Evolutionary conservation across 2,888 invertebrate genomes (phyloP).

Genomic region (Coleophora flavipennella): DNA sequence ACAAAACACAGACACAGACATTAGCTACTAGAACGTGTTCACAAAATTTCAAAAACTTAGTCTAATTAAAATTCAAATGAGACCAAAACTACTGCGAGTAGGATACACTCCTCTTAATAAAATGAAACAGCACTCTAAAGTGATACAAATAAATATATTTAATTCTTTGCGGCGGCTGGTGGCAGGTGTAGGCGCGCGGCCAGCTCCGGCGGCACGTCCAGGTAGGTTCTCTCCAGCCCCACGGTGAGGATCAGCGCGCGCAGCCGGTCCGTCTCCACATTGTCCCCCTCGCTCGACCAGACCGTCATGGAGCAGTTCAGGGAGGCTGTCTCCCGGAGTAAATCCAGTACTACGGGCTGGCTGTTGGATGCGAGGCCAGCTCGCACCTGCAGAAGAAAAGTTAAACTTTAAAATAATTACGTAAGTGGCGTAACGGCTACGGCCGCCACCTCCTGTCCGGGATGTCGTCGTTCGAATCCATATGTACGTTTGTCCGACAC

Average conservation of each 20-base stretch:
- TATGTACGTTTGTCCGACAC: too few relatives aligned
- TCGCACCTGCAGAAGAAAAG: constrained; percentile 36
- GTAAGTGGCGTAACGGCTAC: too few relatives aligned
- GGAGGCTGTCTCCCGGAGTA: constrained; percentile 67
- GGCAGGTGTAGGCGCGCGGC: constrained; percentile 63
- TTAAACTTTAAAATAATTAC: too few relatives aligned
- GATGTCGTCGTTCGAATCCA: too few relatives aligned
- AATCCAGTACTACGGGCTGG: constrained; percentile 68
- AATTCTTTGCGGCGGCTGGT: constrained; percentile 36
- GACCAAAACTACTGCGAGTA: too few relatives aligned
- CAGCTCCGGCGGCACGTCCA: constrained; percentile 82
- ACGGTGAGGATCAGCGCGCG: constrained; percentile 76
- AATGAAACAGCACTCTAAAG: constrained; percentile 4
- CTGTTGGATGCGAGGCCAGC: constrained; percentile 76
- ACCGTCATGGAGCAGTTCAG: constrained; percentile 81
- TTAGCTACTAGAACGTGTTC: too few relatives aligned
- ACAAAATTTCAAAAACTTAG: too few relatives aligned
- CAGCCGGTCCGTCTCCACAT: constrained; percentile 77
- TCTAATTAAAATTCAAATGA: too few relatives aligned
- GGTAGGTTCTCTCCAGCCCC: constrained; percentile 78
- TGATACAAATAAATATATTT: constrained; percentile 11
- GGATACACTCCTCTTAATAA: not conserved
- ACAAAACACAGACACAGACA: too few relatives aligned
- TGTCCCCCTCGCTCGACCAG: constrained; percentile 81
- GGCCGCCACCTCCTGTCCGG: too few relatives aligned